Conservation (phyloP, 2,888 invertebrate species). For the Vanessa cardui region DNA sequence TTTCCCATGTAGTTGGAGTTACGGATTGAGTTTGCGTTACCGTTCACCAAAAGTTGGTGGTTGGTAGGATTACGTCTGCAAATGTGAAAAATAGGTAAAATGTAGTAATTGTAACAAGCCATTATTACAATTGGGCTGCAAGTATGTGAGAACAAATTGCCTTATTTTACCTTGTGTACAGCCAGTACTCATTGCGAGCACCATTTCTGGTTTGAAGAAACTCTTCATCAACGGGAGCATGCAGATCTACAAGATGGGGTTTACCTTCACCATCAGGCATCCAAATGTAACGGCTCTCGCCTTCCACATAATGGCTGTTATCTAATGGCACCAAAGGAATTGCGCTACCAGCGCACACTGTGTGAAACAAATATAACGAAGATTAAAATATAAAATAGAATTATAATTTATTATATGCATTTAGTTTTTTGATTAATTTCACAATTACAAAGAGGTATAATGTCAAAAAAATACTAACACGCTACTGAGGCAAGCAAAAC, state of each 20-base stretch:
- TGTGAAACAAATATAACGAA: slow-evolving; percentile 29
- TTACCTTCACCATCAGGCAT: slow-evolving; percentile 67
- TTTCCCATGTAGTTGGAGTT: no score
- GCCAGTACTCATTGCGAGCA: slow-evolving; percentile 62
- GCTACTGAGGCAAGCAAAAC: slow-evolving; percentile 48
- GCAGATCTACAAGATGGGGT: slow-evolving; percentile 63
- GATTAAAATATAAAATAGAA: no score
- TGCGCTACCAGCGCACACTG: slow-evolving; percentile 57
- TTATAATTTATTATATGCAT: no score
- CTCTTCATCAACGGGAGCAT: slow-evolving; percentile 51
- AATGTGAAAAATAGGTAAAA: no score
- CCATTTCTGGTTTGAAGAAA: slow-evolving; percentile 53
- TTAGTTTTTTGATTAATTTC: no score
- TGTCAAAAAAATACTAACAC: slow-evolving; percentile 47
- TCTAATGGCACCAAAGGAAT: slow-evolving; percentile 62
- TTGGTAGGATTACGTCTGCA: no score
- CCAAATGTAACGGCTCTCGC: slow-evolving; percentile 71
- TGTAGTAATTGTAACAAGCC: no score
- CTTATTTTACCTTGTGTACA: no score
- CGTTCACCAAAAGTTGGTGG: no score
- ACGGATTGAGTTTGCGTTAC: no score
- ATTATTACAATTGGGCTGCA: no score
- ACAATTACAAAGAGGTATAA: neutral
- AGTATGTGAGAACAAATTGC: no score
- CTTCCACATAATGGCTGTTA: slow-evolving; percentile 73